Conservation (phyloP, 2,113 vertebrate genomes). For the Greenwoodochromis staneri region DNA sequence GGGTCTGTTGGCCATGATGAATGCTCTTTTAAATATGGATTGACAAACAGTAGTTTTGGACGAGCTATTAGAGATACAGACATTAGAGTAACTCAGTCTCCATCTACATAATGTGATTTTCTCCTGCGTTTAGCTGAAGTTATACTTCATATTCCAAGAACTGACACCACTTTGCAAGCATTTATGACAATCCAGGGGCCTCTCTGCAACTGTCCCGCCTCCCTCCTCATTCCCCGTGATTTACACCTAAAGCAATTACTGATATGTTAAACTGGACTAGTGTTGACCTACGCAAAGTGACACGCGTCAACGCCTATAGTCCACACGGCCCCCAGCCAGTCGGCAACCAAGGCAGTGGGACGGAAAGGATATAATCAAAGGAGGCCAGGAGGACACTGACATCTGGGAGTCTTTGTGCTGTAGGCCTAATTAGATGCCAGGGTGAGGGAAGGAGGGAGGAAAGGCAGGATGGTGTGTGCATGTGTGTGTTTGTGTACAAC, state of each 20-base stretch:
- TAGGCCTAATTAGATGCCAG: conserved; percentile 64
- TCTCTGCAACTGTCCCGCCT: not conserved
- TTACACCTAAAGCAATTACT: conserved; percentile 60
- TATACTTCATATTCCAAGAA: not conserved
- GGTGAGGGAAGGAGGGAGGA: conserved; percentile 28
- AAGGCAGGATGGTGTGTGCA: conserved; percentile 17
- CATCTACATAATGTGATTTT: not conserved
- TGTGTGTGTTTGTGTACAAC: not conserved
- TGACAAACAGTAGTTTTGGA: not conserved
- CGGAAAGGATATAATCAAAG: conserved; percentile 64
- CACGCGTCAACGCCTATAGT: conserved; percentile 37
- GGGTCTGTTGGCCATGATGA: not conserved
- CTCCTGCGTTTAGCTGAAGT: not conserved
- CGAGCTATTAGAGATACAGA: not conserved
- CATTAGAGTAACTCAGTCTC: not conserved
- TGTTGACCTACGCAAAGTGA: conserved; percentile 41
- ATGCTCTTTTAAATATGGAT: not conserved
- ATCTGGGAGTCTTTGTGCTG: conserved; percentile 71
- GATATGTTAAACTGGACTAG: conserved; percentile 31
- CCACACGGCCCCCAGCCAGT: conserved; percentile 10
- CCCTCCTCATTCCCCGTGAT: conserved; percentile 17
- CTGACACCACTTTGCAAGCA: not conserved
- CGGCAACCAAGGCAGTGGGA: conserved; percentile 29
- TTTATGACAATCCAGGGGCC: not conserved
- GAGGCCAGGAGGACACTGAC: conserved; percentile 60